Percentiles rank a stretch among this genome's conserved stretches.
Conservation (phyloP, 1,140 invertebrate genomes). For the Berghia stephanieae region DNA sequence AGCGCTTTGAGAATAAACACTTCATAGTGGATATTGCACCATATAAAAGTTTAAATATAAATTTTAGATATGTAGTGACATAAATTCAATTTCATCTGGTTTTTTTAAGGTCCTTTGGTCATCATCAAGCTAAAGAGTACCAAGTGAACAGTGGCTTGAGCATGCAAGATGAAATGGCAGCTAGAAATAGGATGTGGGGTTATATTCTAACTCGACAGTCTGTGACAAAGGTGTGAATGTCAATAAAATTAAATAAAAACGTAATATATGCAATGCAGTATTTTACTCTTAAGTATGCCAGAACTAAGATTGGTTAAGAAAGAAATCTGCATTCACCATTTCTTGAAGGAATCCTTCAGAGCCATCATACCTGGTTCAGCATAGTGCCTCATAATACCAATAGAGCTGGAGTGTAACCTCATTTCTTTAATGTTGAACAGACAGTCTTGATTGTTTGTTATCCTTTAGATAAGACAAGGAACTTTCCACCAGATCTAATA, state of each 20-base stretch:
- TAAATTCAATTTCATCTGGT: neutral
- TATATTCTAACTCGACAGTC: constrained; percentile 47
- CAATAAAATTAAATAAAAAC: neutral
- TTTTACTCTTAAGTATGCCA: too few relatives aligned
- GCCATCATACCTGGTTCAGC: too few relatives aligned
- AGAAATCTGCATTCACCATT: too few relatives aligned
- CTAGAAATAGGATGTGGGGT: constrained; percentile 34
- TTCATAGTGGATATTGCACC: neutral
- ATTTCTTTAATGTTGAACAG: too few relatives aligned
- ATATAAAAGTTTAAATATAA: neutral
- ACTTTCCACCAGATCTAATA: too few relatives aligned
- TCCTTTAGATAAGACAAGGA: too few relatives aligned
- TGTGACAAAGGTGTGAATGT: constrained; percentile 42
- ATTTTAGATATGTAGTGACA: neutral
- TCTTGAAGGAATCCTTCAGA: too few relatives aligned
- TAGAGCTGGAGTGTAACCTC: too few relatives aligned
- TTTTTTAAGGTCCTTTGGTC: constrained; percentile 50
- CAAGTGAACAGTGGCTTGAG: constrained; percentile 39
- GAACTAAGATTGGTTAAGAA: too few relatives aligned
- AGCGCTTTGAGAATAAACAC: neutral
- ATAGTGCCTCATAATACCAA: too few relatives aligned
- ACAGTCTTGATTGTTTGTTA: too few relatives aligned
- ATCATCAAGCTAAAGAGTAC: constrained; percentile 46
- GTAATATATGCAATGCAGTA: neutral
- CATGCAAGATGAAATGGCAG: neutral